These are phyloP conservation scores for Pseudomyrmex pallidus DNA, from an alignment of 1,140 invertebrate species.

Conservation along the genomic window DNA sequence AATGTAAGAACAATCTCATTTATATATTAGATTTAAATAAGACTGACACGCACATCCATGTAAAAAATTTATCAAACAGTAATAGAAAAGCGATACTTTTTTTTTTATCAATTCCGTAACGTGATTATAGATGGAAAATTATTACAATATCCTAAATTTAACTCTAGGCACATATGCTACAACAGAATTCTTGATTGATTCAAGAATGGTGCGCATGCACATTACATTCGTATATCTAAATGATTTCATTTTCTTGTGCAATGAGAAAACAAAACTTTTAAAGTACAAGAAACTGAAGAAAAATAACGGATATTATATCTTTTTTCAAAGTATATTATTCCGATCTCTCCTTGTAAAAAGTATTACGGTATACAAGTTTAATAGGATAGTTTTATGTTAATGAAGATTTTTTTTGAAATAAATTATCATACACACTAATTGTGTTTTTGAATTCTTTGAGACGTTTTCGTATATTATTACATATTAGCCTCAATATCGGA, in stretches of 20 bases:
- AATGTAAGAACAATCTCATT: conserved; percentile 63
- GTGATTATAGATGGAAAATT: no score
- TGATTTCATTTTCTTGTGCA: conserved; percentile 61
- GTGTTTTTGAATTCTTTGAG: neutral
- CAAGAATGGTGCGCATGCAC: conserved; percentile 55
- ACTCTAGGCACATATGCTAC: neutral
- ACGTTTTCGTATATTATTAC: neutral
- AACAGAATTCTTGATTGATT: conserved; percentile 51
- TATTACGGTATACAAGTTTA: conserved; percentile 66
- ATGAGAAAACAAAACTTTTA: conserved; percentile 63
- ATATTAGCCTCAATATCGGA: neutral
- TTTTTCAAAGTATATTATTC: conserved; percentile 64
- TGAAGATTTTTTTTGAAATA: conserved; percentile 62
- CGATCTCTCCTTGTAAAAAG: conserved; percentile 62
- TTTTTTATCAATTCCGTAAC: conserved; percentile 35
- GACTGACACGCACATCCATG: conserved; percentile 65
- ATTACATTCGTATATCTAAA: conserved; percentile 71
- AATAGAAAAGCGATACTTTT: conserved; percentile 53
- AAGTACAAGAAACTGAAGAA: conserved; percentile 52
- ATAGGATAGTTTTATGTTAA: conserved; percentile 53
- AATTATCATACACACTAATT: conserved; percentile 37
- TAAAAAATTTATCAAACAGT: conserved; percentile 57
- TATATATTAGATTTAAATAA: conserved; percentile 73
- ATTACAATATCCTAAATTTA: neutral
- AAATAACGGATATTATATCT: conserved; percentile 59